Percentiles rank a stretch among this genome's conserved stretches.
These are phyloP conservation scores for Diorhabda elongata DNA, from an alignment of 1,140 invertebrate genomes.

Conservation along the genomic window DNA sequence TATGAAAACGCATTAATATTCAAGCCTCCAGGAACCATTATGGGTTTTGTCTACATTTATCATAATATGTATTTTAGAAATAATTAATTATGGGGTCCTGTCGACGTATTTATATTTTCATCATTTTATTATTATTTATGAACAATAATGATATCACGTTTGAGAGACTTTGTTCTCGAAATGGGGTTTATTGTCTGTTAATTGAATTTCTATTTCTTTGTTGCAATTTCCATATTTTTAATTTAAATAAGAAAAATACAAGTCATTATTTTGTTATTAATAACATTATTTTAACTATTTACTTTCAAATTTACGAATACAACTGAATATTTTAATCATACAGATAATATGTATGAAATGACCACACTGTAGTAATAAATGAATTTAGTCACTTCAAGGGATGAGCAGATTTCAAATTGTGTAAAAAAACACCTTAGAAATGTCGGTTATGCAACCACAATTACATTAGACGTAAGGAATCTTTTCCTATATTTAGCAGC, in stretches of 20 bases:
- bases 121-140: conserved; percentile 20
- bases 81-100: conserved; percentile 25
- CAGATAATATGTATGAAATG: too few relatives aligned
- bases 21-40: conserved; percentile 28
- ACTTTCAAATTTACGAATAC: too few relatives aligned
- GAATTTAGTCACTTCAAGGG: too few relatives aligned
- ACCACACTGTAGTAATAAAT: too few relatives aligned
- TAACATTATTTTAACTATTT: too few relatives aligned
- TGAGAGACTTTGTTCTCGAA: conserved; percentile 10
- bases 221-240: neutral
- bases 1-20: conserved; percentile 35
- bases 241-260: conserved; percentile 4
- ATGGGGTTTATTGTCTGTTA: conserved; percentile 18
- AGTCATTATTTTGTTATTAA: too few relatives aligned
- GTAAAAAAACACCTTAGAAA: too few relatives aligned
- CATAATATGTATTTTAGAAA: conserved; percentile 30
- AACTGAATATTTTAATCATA: too few relatives aligned
- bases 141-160: conserved; percentile 20
- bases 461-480: too few relatives aligned
- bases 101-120: conserved; percentile 22
- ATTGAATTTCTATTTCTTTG: conserved; percentile 12
- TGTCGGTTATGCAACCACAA: too few relatives aligned
- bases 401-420: too few relatives aligned
- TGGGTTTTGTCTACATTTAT: conserved; percentile 27
- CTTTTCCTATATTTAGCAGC: too few relatives aligned